Evolutionary conservation across 2,888 invertebrate species (phyloP), one percentile per base, ranked within the genome.

Genomic region (Falcaria lacertinaria): DNA sequence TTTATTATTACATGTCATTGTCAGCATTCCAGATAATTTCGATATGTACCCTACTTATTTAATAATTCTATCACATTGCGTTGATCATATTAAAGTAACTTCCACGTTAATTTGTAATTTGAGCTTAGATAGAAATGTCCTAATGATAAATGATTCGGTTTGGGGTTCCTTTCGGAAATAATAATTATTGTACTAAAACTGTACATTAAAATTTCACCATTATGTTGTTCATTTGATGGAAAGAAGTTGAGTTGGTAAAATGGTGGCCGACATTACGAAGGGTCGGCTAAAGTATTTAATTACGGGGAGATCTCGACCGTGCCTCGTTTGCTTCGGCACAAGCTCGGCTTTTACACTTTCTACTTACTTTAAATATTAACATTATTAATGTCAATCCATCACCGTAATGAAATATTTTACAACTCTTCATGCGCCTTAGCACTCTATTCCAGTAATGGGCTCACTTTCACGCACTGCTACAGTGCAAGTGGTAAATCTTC

Each of bases 251-350:
- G 57, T 63, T 60, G 50, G 59, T 49, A 57, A 67, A 66, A 66
- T 54, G 65, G 56, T 58, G 22, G 51, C 51, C 48, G 54, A 57
- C 66, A 65, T 64, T 67, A 57, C 68, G 64, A 60, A 68, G 68
- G 66, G 67, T 63, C 56, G 61, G 42, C 60, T 71, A 64, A 73
- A 80, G 80, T 77, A 77, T 80, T 78, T 78, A 80, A 79, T 80
- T 78, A 77, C 74, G 60, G 56, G 63, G 64, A 70, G 65, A 69
- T 65, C 64, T 62, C 60, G 57, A 60, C 53, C 54, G 52, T 52
- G 57, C 57, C 60, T 50, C 62, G 60, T 68, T 69, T 61, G 60
- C 62, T 66, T 63, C 66, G 51, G 52, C 60, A 52, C 50, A 57
- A 48, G 54, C 55, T 54, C 43, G 58, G 52, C 50, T 50, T 36